A percentile compares a stretch with the other conserved stretches of the same genome.
Evolutionary conservation across 2,888 invertebrate genomes (phyloP).

Genomic region (Dasypogon diadema): DNA sequence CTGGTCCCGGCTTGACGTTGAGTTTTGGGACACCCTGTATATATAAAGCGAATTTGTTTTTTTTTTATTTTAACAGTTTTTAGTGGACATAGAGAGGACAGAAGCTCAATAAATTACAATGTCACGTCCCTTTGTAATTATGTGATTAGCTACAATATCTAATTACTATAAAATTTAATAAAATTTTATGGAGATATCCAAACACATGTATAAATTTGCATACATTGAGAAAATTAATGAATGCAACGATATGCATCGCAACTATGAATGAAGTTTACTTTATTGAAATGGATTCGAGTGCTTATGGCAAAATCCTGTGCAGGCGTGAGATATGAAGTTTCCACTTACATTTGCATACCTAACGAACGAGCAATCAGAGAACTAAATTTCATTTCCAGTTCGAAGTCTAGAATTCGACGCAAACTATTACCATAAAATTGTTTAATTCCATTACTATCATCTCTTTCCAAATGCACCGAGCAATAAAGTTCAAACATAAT

Average conservation of each 20-base stretch:
- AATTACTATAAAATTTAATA: background rate
- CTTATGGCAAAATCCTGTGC: constrained; percentile 3
- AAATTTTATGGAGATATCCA: background rate
- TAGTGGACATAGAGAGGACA: no score
- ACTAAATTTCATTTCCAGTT: constrained; percentile 12
- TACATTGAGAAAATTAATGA: background rate
- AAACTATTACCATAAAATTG: constrained; percentile 21
- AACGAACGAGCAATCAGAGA: constrained; percentile 39
- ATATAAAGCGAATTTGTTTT: no score
- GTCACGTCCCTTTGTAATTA: no score
- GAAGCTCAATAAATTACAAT: no score
- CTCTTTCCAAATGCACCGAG: background rate
- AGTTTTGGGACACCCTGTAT: no score
- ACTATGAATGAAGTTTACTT: constrained; percentile 27
- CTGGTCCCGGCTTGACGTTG: no score
- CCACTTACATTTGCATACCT: constrained; percentile 16
- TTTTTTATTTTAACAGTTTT: no score
- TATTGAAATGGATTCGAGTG: constrained; percentile 39
- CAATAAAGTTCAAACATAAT: no score
- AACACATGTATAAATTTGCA: background rate
- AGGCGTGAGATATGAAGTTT: constrained; percentile 35
- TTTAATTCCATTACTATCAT: constrained; percentile 4
- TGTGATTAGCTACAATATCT: no score
- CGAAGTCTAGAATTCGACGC: background rate
- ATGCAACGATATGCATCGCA: background rate